phyloP scores from a whole-genome alignment of 2,888 invertebrate species.

The Agrilus biguttatus region DNA sequence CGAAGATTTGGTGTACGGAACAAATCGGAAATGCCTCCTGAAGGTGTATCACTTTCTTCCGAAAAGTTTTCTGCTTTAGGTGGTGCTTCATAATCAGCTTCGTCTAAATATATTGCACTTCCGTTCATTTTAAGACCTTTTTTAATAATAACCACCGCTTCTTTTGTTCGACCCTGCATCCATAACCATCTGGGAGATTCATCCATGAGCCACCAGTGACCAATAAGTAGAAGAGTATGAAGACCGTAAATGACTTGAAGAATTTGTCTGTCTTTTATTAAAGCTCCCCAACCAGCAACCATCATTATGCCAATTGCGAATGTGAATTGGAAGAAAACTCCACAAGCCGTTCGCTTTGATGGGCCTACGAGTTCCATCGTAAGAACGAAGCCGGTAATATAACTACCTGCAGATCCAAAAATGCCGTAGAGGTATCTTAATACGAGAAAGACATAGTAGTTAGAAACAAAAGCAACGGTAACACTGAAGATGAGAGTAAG shows the following conservation, averaged over 20 bases:
- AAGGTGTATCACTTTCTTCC: slow-evolving; percentile 34
- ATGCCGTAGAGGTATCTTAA: slow-evolving; percentile 61
- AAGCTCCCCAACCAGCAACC: slow-evolving; percentile 69
- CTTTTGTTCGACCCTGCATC: slow-evolving; percentile 60
- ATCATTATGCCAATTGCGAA: slow-evolving; percentile 72
- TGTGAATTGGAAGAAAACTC: slow-evolving; percentile 62
- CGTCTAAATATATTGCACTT: slow-evolving; percentile 46
- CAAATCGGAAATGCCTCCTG: slow-evolving; percentile 45
- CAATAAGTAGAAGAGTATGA: slow-evolving; percentile 56
- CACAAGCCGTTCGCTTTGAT: slow-evolving; percentile 63
- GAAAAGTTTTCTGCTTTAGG: slow-evolving; percentile 33
- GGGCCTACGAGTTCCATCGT: slow-evolving; percentile 77
- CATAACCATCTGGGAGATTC: slow-evolving; percentile 83
- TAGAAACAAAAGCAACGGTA: slow-evolving; percentile 58
- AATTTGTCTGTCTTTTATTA: slow-evolving; percentile 55
- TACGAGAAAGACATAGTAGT: slow-evolving; percentile 57
- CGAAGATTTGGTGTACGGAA: slow-evolving; percentile 68
- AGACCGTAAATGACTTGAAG: slow-evolving; percentile 69
- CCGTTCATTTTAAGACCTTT: slow-evolving; percentile 64
- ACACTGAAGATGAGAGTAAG: slow-evolving; percentile 55
- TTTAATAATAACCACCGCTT: slow-evolving; percentile 60
- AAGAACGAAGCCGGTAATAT: slow-evolving; percentile 50
- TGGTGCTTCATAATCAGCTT: slow-evolving; percentile 48
- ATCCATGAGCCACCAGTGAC: slow-evolving; percentile 79
- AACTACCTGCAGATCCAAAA: slow-evolving; percentile 71